These are phyloP conservation scores for Micronycteris hirsuta DNA, from an alignment of 2,113 vertebrate species.

Conservation along the genomic window DNA sequence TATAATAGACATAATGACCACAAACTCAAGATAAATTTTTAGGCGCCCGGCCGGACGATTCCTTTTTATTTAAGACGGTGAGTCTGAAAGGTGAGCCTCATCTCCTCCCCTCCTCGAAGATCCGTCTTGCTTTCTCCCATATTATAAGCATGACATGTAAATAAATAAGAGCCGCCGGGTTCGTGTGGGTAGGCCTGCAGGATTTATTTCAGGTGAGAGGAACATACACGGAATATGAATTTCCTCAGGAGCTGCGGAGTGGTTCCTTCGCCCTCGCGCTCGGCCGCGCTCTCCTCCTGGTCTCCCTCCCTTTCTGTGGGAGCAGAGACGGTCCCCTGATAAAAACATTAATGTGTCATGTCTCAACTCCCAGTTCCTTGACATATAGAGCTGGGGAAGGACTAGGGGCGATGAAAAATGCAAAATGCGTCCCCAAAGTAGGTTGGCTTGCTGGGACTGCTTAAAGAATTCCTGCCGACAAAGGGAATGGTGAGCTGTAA, in stretches of 20 bases:
- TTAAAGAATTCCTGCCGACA: neutral
- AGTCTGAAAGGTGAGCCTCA: slow-evolving; percentile 76
- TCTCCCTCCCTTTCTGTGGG: slow-evolving; percentile 43
- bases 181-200: slow-evolving; percentile 62
- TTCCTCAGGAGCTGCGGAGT: slow-evolving; percentile 24
- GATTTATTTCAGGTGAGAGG: slow-evolving; percentile 73
- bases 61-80: slow-evolving; percentile 80
- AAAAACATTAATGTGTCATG: slow-evolving; percentile 63
- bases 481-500: slow-evolving; percentile 29
- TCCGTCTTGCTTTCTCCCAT: slow-evolving; percentile 78
- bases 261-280: neutral
- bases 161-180: slow-evolving; percentile 69
- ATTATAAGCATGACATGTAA: slow-evolving; percentile 81
- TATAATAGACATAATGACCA: slow-evolving; percentile 82
- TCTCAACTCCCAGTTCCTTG: slow-evolving; percentile 68
- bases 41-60: slow-evolving; percentile 75
- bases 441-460: slow-evolving; percentile 31
- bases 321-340: slow-evolving; percentile 49
- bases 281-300: neutral
- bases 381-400: slow-evolving; percentile 58
- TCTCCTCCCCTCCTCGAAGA: slow-evolving; percentile 72
- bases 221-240: slow-evolving; percentile 63
- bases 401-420: neutral
- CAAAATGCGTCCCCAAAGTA: slow-evolving; percentile 45
- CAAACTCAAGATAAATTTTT: slow-evolving; percentile 82